A percentile compares a stretch with the other conserved stretches of the same genome.
These are phyloP conservation scores for Calameuta idolon DNA, from an alignment of 2,888 invertebrate species.

Conservation along the genomic window DNA sequence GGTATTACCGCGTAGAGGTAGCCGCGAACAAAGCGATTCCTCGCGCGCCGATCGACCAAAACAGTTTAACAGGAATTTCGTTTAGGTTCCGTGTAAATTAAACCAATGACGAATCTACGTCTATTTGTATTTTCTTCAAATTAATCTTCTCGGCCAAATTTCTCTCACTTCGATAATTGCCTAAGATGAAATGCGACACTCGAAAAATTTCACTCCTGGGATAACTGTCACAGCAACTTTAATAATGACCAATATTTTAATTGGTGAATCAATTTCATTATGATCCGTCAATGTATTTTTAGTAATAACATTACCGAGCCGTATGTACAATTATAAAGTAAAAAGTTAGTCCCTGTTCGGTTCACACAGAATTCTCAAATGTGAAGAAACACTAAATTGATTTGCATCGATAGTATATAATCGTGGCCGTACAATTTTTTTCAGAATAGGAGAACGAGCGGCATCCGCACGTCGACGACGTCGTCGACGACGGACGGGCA, in stretches of 20 bases:
- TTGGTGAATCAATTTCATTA: background rate
- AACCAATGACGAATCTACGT: background rate
- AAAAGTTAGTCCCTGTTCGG: background rate
- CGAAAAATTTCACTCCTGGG: background rate
- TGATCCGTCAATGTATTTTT: background rate
- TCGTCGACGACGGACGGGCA: constrained; percentile 21
- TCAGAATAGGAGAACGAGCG: constrained; percentile 3
- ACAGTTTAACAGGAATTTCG: background rate
- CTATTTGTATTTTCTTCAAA: background rate
- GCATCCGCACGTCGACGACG: constrained; percentile 20
- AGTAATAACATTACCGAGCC: background rate
- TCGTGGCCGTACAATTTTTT: background rate
- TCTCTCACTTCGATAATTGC: background rate
- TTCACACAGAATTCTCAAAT: background rate
- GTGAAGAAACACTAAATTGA: background rate
- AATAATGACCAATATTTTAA: background rate
- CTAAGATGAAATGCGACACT: background rate
- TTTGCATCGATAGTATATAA: background rate
- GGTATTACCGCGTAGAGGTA: background rate
- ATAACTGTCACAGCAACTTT: background rate
- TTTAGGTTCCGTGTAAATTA: background rate
- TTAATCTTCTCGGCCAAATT: background rate
- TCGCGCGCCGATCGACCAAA: background rate
- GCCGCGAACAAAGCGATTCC: background rate
- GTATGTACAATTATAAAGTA: background rate